Evolutionary conservation across 1,140 invertebrate genomes (phyloP).

Genomic region (Phortica variegata): DNA sequence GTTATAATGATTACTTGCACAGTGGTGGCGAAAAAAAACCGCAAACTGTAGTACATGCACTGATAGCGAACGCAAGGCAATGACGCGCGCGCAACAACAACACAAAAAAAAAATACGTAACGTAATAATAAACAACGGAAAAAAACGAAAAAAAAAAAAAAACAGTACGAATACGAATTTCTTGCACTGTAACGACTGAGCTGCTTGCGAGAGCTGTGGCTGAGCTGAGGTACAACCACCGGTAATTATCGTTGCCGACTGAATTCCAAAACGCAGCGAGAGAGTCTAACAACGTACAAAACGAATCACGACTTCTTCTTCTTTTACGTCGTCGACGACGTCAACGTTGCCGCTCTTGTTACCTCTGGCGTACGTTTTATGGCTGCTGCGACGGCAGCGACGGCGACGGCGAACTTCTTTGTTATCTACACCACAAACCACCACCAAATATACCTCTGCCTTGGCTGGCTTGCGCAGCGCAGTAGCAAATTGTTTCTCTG

Average conservation of each 20-base stretch:
- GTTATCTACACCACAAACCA: too few relatives aligned
- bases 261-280: slow-evolving; percentile 56
- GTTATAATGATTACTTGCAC: slow-evolving; percentile 7
- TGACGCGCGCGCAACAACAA: too few relatives aligned
- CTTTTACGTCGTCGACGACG: slow-evolving; percentile 4
- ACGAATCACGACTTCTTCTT: slow-evolving; percentile 31
- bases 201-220: slow-evolving; percentile 22
- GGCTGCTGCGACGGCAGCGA: slow-evolving; percentile 26
- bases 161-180: too few relatives aligned
- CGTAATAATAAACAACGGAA: too few relatives aligned
- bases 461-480: neutral
- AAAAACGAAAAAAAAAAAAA: too few relatives aligned
- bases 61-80: too few relatives aligned
- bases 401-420: slow-evolving; percentile 18
- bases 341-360: neutral
- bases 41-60: too few relatives aligned
- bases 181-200: too few relatives aligned
- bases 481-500: too few relatives aligned
- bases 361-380: too few relatives aligned
- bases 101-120: too few relatives aligned
- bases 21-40: slow-evolving; percentile 1
- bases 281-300: slow-evolving; percentile 52
- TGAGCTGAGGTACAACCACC: slow-evolving; percentile 55
- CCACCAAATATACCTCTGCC: neutral
- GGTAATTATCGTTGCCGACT: slow-evolving; percentile 57